These are phyloP conservation scores for Muscina levida DNA, from an alignment of 2,888 invertebrate genomes.

Conservation along the genomic window DNA sequence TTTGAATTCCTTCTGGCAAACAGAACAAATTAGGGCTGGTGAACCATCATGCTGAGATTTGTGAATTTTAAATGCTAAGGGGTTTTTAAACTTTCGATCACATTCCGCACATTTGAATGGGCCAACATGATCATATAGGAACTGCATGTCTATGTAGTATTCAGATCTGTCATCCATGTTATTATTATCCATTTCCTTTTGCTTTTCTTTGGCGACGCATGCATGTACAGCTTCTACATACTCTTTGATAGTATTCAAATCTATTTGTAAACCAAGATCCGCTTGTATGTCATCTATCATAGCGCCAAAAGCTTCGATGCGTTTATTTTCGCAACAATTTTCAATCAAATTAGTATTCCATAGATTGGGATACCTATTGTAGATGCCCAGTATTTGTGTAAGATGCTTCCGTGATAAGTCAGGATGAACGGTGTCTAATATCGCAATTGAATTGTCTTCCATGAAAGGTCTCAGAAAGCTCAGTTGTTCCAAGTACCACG, in stretches of 20 bases:
- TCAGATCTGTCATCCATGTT: background rate
- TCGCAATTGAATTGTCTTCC: slow-evolving; percentile 41
- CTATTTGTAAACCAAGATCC: slow-evolving; percentile 42
- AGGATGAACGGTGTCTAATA: slow-evolving; percentile 39
- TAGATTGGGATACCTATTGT: slow-evolving; percentile 51
- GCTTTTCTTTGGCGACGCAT: background rate
- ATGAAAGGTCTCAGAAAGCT: slow-evolving; percentile 45
- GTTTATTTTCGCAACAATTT: slow-evolving; percentile 51
- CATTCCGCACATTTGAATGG: slow-evolving; percentile 60
- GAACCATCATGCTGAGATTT: slow-evolving; percentile 50
- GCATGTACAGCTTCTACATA: background rate
- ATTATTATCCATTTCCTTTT: background rate
- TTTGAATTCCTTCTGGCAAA: slow-evolving; percentile 55
- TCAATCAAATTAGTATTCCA: slow-evolving; percentile 62
- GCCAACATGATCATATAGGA: slow-evolving; percentile 57
- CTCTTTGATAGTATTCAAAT: slow-evolving; percentile 31
- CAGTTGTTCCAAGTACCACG: slow-evolving; percentile 51
- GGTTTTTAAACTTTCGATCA: slow-evolving; percentile 39
- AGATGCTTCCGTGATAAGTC: slow-evolving; percentile 52
- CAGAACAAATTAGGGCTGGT: slow-evolving; percentile 50
- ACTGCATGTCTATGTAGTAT: slow-evolving; percentile 52
- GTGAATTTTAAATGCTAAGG: slow-evolving; percentile 54
- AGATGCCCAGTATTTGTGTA: slow-evolving; percentile 51
- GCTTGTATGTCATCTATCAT: slow-evolving; percentile 47
- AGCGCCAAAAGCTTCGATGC: slow-evolving; percentile 51